Evolutionary conservation across 2,113 vertebrate species (phyloP), one percentile per base, ranked within the genome.

Genomic region (Cranoglanis bouderius): DNA sequence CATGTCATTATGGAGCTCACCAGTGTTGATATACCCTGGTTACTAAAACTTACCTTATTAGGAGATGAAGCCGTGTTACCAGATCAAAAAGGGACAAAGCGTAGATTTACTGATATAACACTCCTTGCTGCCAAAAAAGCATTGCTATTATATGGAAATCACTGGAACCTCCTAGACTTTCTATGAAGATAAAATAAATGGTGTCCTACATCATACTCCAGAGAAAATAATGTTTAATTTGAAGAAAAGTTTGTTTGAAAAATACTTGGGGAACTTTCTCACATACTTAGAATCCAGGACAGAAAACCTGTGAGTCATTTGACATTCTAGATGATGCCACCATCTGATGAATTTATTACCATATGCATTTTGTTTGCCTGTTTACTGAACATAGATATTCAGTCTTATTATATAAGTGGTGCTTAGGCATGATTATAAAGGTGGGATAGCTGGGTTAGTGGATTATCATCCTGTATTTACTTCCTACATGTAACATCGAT

Each of bases 211-310:
- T 51, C 16, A n/a, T n/a, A 57, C n/a, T 51, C 7, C 53, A 24
- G 1, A 57, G 8, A n/a, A 59, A 83, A 61, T 49, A 7, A 6
- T 65, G 24, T 84, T 67, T 84, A 65, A 65, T 67, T 29, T 84
- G 43, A 65, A 65, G 35, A 59, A 84, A 24, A 40, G 13, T 49
- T 40, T 63, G 24, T 65, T 46, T 49, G 40, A 46, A 67, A 85
- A 43, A 10, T 32, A 32, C 83, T 49, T 1, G 38, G 18, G 19
- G 19, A 74, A 8, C 19, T 21, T 74, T 74, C 18, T 40, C 18
- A 74, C 70, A 74, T 72, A 38, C 67, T 38, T 72, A 3, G 24
- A 84, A 65, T 46, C 57, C 59, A 65, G 59, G 82, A 84, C 82
- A 84, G 67, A 70, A 70, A 70, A 35, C 67, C 32, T 65, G 32